Percentiles rank a stretch among this genome's conserved stretches.
phyloP scores from a whole-genome alignment of 2,797 vertebrate species.

The Antennarius maculatus region DNA sequence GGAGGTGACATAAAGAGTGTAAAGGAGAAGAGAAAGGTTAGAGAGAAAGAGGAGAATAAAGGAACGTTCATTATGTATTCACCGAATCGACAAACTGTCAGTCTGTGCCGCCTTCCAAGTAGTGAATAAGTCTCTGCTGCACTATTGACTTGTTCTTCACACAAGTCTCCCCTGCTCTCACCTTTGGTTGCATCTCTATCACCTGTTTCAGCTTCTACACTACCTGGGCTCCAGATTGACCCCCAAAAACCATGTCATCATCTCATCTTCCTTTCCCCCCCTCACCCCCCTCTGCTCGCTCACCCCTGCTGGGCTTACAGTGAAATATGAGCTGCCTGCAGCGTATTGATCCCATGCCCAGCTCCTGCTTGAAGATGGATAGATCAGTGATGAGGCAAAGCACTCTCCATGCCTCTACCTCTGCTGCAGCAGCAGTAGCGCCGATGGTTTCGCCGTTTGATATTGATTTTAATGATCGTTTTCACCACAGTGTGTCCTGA shows the following conservation, averaged over 20 bases:
- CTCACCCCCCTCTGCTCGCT: slow-evolving; percentile 9
- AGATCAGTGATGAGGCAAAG: slow-evolving; percentile 55
- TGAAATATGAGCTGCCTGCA: slow-evolving; percentile 75
- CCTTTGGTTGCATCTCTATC: slow-evolving; percentile 42
- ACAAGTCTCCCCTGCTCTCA: slow-evolving; percentile 41
- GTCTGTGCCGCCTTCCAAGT: slow-evolving; percentile 47
- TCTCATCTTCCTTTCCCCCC: slow-evolving; percentile 41
- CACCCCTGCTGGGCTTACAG: slow-evolving; percentile 47
- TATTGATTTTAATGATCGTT: slow-evolving; percentile 70
- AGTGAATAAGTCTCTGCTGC: slow-evolving; percentile 49
- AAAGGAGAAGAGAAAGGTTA: slow-evolving; percentile 62
- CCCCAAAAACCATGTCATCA: slow-evolving; percentile 49
- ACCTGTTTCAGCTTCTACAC: slow-evolving; percentile 35
- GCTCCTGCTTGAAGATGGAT: slow-evolving; percentile 71
- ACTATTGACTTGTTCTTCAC: slow-evolving; percentile 58
- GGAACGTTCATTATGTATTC: slow-evolving; percentile 75
- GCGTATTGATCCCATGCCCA: slow-evolving; percentile 68
- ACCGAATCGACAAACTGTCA: slow-evolving; percentile 79
- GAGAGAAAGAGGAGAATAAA: slow-evolving; percentile 69
- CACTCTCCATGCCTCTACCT: slow-evolving; percentile 39
- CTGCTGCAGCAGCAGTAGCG: slow-evolving; percentile 26
- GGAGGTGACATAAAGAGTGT: slow-evolving; percentile 31
- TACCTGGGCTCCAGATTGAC: slow-evolving; percentile 28
- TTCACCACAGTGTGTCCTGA: slow-evolving; percentile 48
- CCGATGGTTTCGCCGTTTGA: slow-evolving; percentile 53